A percentile compares a stretch with the other conserved stretches of the same genome.
Conservation (phyloP, 2,113 vertebrate species). For the Pantherophis guttatus region DNA sequence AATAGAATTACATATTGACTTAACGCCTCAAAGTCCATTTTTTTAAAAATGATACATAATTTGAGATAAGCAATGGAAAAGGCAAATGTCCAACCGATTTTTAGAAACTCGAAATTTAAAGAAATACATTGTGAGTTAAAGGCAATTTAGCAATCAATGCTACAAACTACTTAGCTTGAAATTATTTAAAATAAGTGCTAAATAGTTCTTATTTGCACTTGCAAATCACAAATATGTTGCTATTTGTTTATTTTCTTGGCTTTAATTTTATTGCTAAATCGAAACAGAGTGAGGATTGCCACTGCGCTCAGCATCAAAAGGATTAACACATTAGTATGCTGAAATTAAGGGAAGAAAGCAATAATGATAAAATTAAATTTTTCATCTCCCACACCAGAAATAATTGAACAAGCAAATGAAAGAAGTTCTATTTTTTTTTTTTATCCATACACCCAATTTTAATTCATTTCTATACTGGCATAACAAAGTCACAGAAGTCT, state of each 20-base stretch:
- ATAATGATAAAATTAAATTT: conserved; percentile 28
- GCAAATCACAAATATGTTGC: conserved; percentile 43
- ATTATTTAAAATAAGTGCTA: conserved; percentile 25
- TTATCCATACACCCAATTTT: background rate
- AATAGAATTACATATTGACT: background rate
- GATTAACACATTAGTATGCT: conserved; percentile 40
- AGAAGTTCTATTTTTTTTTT: conserved; percentile 1
- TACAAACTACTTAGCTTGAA: conserved; percentile 24
- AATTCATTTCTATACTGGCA: background rate
- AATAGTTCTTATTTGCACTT: conserved; percentile 16
- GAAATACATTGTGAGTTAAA: conserved; percentile 34
- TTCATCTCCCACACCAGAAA: conserved; percentile 1
- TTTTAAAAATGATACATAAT: background rate
- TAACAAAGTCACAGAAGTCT: background rate
- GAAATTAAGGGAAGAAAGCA: conserved; percentile 45
- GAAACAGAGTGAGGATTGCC: conserved; percentile 31
- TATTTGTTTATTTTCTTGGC: conserved; percentile 31
- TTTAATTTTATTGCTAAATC: conserved; percentile 50
- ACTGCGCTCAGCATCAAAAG: conserved; percentile 45
- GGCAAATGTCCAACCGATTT: conserved; percentile 45
- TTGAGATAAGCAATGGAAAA: conserved; percentile 32
- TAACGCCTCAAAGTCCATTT: too few species aligned
- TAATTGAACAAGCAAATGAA: conserved; percentile 10
- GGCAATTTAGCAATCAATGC: conserved; percentile 23
- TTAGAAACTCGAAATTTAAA: conserved; percentile 19